Conservation (phyloP, 1,140 invertebrate genomes). For the Meloidogyne chitwoodi region DNA sequence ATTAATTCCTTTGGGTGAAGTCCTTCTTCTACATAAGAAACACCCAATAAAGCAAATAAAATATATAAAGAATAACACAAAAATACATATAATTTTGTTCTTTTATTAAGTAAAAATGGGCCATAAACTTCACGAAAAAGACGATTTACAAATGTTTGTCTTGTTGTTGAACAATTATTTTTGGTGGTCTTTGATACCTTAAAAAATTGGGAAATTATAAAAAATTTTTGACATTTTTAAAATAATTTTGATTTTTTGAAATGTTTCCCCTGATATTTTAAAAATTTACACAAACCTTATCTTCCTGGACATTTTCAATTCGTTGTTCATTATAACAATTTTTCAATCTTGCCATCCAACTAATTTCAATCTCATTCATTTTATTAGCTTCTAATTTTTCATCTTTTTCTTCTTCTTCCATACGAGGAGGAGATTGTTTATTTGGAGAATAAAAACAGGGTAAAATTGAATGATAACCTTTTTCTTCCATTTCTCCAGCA, state of each 20-base stretch:
- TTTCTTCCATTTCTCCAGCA: constrained; percentile 59
- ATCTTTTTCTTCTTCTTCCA: neutral
- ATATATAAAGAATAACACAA: constrained; percentile 77
- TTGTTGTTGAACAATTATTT: constrained; percentile 26
- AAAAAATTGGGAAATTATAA: neutral
- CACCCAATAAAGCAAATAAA: constrained; percentile 78
- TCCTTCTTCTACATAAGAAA: constrained; percentile 73
- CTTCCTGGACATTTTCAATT: neutral
- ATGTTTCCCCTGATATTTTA: too few relatives aligned
- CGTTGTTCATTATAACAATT: neutral
- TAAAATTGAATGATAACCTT: constrained; percentile 47
- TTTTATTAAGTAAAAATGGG: constrained; percentile 71
- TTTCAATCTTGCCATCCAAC: neutral
- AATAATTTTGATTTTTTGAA: constrained; percentile 3
- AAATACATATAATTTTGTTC: constrained; percentile 74
- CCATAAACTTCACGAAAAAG: constrained; percentile 78
- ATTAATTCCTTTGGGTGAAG: constrained; percentile 51
- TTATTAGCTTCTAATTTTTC: neutral
- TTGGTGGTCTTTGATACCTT: neutral
- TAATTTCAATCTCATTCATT: neutral
- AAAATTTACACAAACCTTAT: neutral
- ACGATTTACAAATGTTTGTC: constrained; percentile 62
- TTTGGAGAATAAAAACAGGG: neutral
- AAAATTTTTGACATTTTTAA: neutral
- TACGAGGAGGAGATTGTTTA: neutral